A percentile compares a stretch with the other conserved stretches of the same genome.
These are phyloP conservation scores for honey bee (Apis mellifera) DNA, from an alignment of 1,140 invertebrate species.

Conservation along the genomic window DNA sequence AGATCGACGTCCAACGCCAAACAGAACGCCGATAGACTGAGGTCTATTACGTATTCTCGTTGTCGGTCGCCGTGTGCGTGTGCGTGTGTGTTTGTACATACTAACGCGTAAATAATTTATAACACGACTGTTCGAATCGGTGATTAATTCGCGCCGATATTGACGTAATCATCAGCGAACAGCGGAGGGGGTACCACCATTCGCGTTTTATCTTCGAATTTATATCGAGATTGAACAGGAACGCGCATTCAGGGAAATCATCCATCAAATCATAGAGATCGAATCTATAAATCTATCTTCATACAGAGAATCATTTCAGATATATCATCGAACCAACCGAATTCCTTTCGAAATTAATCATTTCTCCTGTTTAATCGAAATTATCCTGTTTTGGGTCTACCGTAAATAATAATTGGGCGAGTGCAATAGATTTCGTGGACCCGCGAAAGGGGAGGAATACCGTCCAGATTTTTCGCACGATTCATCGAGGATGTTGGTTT, in stretches of 20 bases:
- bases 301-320: too few species aligned
- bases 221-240: too few species aligned
- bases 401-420: too few species aligned
- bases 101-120: constrained; percentile 56
- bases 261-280: too few species aligned
- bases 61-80: constrained; percentile 22
- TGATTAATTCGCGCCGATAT: constrained; percentile 6
- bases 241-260: too few species aligned
- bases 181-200: not conserved
- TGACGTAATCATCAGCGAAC: not conserved
- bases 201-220: not conserved
- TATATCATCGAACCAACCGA: too few species aligned
- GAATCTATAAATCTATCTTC: too few species aligned
- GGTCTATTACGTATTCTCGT: constrained; percentile 16
- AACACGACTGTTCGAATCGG: constrained; percentile 23
- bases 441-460: not conserved
- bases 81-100: constrained; percentile 55
- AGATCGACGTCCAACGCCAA: constrained; percentile 49
- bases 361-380: too few species aligned
- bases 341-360: too few species aligned
- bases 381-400: too few species aligned
- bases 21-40: constrained; percentile 6
- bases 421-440: not conserved
- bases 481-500: not conserved
- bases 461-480: not conserved